A percentile compares a stretch with the other conserved stretches of the same genome.
Evolutionary conservation across 2,797 vertebrate species (phyloP).

Genomic region (Fundulus diaphanus): DNA sequence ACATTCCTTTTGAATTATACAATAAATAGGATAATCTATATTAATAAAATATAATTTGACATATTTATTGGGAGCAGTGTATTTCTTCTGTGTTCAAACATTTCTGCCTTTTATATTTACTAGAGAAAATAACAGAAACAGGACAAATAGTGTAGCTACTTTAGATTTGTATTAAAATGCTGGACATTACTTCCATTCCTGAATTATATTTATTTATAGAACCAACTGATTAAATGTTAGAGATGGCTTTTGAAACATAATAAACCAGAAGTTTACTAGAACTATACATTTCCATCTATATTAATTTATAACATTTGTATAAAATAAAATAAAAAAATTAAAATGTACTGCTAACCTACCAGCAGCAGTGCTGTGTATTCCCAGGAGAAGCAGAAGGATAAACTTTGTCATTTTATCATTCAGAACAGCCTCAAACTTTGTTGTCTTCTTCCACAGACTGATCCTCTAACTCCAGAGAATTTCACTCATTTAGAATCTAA

Average conservation of each 20-base stretch:
- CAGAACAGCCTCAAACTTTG: rapidly evolving
- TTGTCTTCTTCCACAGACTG: neutral
- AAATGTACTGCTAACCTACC: neutral
- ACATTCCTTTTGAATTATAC: no score
- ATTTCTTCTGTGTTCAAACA: no score
- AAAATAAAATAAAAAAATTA: no score
- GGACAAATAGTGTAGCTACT: no score
- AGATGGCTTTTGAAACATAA: rapidly evolving
- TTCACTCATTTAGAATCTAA: neutral
- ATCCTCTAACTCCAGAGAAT: rapidly evolving
- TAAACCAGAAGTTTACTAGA: neutral
- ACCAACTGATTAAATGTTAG: neutral
- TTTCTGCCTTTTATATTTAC: no score
- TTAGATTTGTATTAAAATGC: no score
- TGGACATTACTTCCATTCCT: no score
- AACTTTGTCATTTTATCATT: neutral
- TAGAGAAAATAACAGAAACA: no score
- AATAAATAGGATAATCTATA: no score
- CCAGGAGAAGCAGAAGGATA: neutral
- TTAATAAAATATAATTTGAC: no score
- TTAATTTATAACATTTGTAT: neutral
- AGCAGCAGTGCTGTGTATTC: neutral
- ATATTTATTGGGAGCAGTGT: no score
- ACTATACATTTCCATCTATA: neutral
- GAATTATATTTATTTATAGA: neutral